phyloP scores from a whole-genome alignment of 2,888 invertebrate species.

The Teleogryllus oceanicus region DNA sequence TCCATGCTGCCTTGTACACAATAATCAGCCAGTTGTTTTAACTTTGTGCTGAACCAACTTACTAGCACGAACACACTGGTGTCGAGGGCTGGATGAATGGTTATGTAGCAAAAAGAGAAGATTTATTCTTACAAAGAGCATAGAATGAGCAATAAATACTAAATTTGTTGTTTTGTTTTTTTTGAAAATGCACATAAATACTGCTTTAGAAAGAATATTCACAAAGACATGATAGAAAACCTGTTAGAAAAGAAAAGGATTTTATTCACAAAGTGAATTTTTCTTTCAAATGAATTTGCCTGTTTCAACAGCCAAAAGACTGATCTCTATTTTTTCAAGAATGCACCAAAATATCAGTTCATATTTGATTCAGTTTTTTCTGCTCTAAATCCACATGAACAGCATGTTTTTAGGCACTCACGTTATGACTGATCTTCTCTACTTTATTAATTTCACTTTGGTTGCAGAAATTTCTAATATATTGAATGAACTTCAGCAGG shows the following conservation, averaged over 20 bases:
- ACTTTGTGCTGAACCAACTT: background rate
- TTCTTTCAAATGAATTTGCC: background rate
- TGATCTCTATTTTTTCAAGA: background rate
- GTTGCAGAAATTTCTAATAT: background rate
- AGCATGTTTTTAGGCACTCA: slow-evolving; percentile 3
- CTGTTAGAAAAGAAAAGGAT: background rate
- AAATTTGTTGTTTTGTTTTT: slow-evolving; percentile 18
- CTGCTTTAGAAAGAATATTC: background rate
- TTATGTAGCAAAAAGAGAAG: background rate
- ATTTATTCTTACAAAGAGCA: background rate
- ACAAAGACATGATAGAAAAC: background rate
- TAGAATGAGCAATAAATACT: background rate
- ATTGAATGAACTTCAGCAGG: too few species aligned
- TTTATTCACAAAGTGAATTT: background rate
- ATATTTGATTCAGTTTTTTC: background rate
- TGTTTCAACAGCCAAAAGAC: background rate
- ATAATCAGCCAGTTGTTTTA: background rate
- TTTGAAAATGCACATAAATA: slow-evolving; percentile 12
- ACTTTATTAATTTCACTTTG: background rate
- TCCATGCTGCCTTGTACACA: slow-evolving; percentile 25
- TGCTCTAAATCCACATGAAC: background rate
- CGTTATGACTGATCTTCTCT: background rate
- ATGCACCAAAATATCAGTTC: background rate
- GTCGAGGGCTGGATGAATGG: background rate
- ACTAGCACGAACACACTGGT: slow-evolving; percentile 11